Evolutionary conservation across 2,797 vertebrate genomes (phyloP), one percentile per base, ranked within the genome.

Genomic region (Danio choprae): DNA sequence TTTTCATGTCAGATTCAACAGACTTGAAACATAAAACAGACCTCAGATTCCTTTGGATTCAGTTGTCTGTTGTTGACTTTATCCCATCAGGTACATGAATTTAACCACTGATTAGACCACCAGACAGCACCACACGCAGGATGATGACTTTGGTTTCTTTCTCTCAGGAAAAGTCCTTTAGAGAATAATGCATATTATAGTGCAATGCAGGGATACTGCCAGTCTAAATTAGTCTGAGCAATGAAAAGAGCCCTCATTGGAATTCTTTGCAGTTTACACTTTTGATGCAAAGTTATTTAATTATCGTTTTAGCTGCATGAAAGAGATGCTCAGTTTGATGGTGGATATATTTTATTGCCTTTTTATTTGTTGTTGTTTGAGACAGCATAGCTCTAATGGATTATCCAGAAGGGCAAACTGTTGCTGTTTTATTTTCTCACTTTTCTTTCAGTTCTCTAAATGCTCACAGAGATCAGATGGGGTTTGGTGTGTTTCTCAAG

Each of bases 171-270:
- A 56, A 60, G 55, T 76, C 18, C 22, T 55, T 20, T 60, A 22
- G 18, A 55, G 48, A 60, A 55, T 75, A 48, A 65, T 13, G 11
- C 9, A 80, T 72, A 76, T 55, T 81, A 77, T 55, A 71, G 29
- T 53, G 20, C 56, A 73, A 16, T n/a, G 43, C 38, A 12, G 51
- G 55, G 60, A 79, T 74, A 44, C 40, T 74, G 41, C 11, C 58
- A 58, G 15, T 38, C 7, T 58, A 50, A 68, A 72, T 72, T 40
- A 73, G 53, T n/a, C 11, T 46, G 50, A 44, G 44, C 29, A 43
- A 44, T 79, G 44, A 74, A 81, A 73, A 53, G 76, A 56, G 55
- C 43, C 40, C 72, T 82, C 80, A 76, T 77, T 56, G 0, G 51
- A 38, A 44, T 56, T 11, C 20, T 48, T 77, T n/a, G n/a, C n/a